Conservation (phyloP, 2,113 vertebrate genomes). For the Thymallus thymallus region DNA sequence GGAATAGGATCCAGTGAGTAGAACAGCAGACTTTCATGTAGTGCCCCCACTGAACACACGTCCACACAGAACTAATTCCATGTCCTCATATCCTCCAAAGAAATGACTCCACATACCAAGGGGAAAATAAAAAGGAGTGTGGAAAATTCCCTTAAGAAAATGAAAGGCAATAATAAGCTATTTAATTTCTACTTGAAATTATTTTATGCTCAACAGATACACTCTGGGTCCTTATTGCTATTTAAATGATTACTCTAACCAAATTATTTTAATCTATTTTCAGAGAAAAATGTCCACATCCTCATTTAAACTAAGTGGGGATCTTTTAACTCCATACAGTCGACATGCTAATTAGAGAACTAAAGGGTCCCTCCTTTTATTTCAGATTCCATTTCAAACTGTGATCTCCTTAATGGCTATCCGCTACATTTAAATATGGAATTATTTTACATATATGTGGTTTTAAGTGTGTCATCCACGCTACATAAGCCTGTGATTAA, state of each 20-base stretch:
- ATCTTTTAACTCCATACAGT: slow-evolving; percentile 75
- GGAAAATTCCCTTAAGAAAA: slow-evolving; percentile 69
- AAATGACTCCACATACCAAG: slow-evolving; percentile 70
- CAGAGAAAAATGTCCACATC: slow-evolving; percentile 74
- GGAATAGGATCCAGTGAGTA: slow-evolving; percentile 73
- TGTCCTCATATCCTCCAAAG: slow-evolving; percentile 70
- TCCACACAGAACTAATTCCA: slow-evolving; percentile 65
- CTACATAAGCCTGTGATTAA: slow-evolving; percentile 44
- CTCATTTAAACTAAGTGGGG: slow-evolving; percentile 80
- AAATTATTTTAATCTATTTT: slow-evolving; percentile 85
- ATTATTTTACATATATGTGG: slow-evolving; percentile 68
- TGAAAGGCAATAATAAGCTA: slow-evolving; percentile 78
- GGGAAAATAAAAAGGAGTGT: slow-evolving; percentile 56
- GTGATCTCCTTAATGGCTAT: slow-evolving; percentile 68
- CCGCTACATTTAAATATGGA: slow-evolving; percentile 59
- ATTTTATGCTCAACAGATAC: slow-evolving; percentile 79
- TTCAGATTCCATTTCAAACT: slow-evolving; percentile 69
- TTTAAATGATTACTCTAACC: slow-evolving; percentile 79
- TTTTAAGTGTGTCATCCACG: slow-evolving; percentile 46
- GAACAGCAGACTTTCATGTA: slow-evolving; percentile 77
- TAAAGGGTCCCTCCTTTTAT: slow-evolving; percentile 64
- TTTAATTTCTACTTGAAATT: slow-evolving; percentile 81
- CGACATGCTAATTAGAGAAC: slow-evolving; percentile 72
- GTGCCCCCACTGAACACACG: slow-evolving; percentile 69
- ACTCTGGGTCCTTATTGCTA: slow-evolving; percentile 77